Evolutionary conservation across 1,140 invertebrate species (phyloP), one percentile per base, ranked within the genome.

Genomic region (Ips nitidus): DNA sequence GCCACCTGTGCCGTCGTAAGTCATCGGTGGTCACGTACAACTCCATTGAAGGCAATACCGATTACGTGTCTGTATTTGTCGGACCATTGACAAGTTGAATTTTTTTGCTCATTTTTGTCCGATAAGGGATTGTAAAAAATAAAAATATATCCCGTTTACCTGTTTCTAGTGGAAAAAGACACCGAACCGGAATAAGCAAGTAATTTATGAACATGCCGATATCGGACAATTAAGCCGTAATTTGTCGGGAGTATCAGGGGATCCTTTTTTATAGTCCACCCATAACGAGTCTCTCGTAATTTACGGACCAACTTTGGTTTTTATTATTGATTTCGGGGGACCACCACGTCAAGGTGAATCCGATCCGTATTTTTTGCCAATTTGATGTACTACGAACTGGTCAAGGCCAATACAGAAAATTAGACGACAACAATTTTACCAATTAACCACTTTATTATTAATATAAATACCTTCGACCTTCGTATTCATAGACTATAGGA

Each of bases 21-120:
- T 42, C 40, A 60, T 60, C 42, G 41, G 36, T 39, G 61, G 61
- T 63, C 61, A 63, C 61, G 61, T 63, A 63, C 47, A 39, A 63
- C 37, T 63, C 61, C 61, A 63, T 63, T 63, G 61, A 63, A 63
- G 61, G 61, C 39, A 63, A 52, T 45, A 63, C 37, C 61, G 61
- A 63, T 63, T 63, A 63, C 61, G 61, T 63, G 61, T 63, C 61
- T 50, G 38, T 52, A 63, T 63, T 63, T 47, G 38, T 59, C 57
- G 1, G 42, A 39, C 45, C 41, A 55, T 45, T 42, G 53, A 41
- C 52, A 66, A 36, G 39, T 41, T 42, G 52, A 3, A 22, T 67
- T 38, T 41, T 70, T 63, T 50, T 50, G 7, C 22, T 50, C 45
- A 6, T 70, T 70, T 69, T 38, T 41, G 38, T 52, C n/a, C 40